A percentile compares a stretch with the other conserved stretches of the same genome.
Conservation (phyloP, 2,888 invertebrate genomes). For the Apotomis capreana region DNA sequence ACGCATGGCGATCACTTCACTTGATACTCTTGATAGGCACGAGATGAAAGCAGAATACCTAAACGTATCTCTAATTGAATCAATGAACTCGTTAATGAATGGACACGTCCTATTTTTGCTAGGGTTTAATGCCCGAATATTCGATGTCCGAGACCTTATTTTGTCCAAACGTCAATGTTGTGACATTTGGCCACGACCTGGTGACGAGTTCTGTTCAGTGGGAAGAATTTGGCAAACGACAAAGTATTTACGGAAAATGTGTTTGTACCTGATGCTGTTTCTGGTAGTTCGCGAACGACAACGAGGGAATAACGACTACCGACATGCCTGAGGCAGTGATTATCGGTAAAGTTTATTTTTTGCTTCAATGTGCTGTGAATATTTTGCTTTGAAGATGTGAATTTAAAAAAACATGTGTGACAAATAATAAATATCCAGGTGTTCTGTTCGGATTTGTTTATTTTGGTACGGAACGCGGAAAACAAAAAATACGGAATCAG, state of each 20-base stretch:
- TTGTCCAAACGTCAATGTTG: slow-evolving; percentile 49
- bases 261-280: slow-evolving; percentile 62
- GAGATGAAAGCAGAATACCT: slow-evolving; percentile 43
- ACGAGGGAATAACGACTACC: slow-evolving; percentile 64
- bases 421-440: neutral
- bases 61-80: slow-evolving; percentile 48
- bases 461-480: neutral
- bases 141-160: slow-evolving; percentile 48
- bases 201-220: slow-evolving; percentile 66
- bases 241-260: slow-evolving; percentile 57
- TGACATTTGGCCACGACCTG: slow-evolving; percentile 57
- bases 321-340: slow-evolving; percentile 72
- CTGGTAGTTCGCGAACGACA: slow-evolving; percentile 67
- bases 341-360: slow-evolving; percentile 65
- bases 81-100: slow-evolving; percentile 59
- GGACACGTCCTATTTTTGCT: slow-evolving; percentile 54
- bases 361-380: slow-evolving; percentile 38
- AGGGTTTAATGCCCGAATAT: slow-evolving; percentile 62
- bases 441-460: neutral
- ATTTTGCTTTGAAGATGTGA: slow-evolving; percentile 11
- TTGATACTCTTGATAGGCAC: slow-evolving; percentile 23
- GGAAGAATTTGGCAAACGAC: slow-evolving; percentile 71
- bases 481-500: neutral
- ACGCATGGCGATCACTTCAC: neutral
- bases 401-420: neutral